Evolutionary conservation across 2,113 vertebrate species (phyloP), one percentile per base, ranked within the genome.

Genomic region (Columba livia): DNA sequence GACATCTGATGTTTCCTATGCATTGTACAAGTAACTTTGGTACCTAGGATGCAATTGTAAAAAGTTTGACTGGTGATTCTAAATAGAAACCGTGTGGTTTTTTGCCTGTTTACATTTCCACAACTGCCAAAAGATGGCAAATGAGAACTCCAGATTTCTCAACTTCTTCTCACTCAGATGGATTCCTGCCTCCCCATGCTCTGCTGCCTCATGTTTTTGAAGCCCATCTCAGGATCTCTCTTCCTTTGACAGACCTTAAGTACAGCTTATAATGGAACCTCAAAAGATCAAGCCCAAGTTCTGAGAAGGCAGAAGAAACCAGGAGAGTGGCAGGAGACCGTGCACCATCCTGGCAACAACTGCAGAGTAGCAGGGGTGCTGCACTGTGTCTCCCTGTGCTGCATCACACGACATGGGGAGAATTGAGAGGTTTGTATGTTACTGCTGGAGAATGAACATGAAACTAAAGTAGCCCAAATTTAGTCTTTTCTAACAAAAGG

Each of bases 351-450:
- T 72, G 51, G 29, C 38, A 83, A 38, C 15, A 16, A 13, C 21
- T 0, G 0, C 6, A 8, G 12, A 26, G 21, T 10, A 48, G 40
- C 31, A 60, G 44, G 12, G 56, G 26, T 29, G 26, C 56, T 26
- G 70, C 4, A 64, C 17, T 2, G 0, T 11, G 12, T 5, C 24
- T 24, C 18, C 3, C 32, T 8, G 15, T 24, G 26, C 44, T 20
- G 40, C 48, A 31, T 4, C 5, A 32, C 12, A 1, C 13, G 24
- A 31, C 13, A 3, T 17, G 20, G 26, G 18, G 25, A 34, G 29
- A 36, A 32, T 1, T 42, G 42, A 40, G 34, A 67, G 29, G 23
- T 47, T 56, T 23, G 36, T 25, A 24, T 1, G 1, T 32, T 19
- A 64, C 25, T 0, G 0, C 15, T 42, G 44, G 4, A 71, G 19